A percentile compares a stretch with the other conserved stretches of the same genome.
These are phyloP conservation scores for Orius laevigatus DNA, from an alignment of 1,140 invertebrate genomes.

Conservation along the genomic window DNA sequence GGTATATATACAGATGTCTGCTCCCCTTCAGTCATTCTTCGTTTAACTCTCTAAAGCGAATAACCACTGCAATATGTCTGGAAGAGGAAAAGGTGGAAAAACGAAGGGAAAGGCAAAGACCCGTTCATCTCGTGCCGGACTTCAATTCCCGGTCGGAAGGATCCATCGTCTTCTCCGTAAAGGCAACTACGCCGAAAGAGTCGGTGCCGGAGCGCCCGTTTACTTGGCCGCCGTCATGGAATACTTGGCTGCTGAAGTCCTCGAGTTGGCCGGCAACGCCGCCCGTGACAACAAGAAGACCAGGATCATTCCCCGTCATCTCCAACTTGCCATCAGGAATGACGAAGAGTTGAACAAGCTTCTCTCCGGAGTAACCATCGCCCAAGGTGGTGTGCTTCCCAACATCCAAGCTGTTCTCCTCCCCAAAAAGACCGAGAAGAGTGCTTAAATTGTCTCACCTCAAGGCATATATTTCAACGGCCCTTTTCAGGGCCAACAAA, in stretches of 20 bases:
- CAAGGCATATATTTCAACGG: slow-evolving; percentile 5
- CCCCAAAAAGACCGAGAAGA: slow-evolving; percentile 40
- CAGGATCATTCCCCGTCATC: slow-evolving; percentile 66
- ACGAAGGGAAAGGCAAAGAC: slow-evolving; percentile 35
- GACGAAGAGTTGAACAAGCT: slow-evolving; percentile 68
- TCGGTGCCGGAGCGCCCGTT: slow-evolving; percentile 50
- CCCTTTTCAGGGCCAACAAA: slow-evolving; percentile 8
- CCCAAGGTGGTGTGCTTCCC: slow-evolving; percentile 67
- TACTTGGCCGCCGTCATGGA: slow-evolving; percentile 49
- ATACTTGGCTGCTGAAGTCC: slow-evolving; percentile 44
- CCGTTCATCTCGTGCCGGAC: slow-evolving; percentile 44
- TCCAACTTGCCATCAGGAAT: slow-evolving; percentile 58
- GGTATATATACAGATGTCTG: too few relatives aligned
- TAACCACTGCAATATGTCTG: too few relatives aligned
- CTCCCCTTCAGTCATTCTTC: too few relatives aligned
- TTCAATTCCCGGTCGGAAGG: slow-evolving; percentile 54
- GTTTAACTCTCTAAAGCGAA: too few relatives aligned
- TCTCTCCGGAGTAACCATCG: slow-evolving; percentile 62
- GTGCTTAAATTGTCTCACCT: slow-evolving; percentile 5
- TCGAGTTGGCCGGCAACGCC: slow-evolving; percentile 37
- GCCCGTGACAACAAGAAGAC: slow-evolving; percentile 44
- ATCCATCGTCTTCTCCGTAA: slow-evolving; percentile 51
- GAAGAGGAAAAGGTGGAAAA: too few relatives aligned
- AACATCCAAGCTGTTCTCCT: slow-evolving; percentile 57
- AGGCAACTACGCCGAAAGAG: slow-evolving; percentile 50